Evolutionary conservation across 2,888 invertebrate species (phyloP), one percentile per base, ranked within the genome.

Genomic region (Platynereis dumerilii): DNA sequence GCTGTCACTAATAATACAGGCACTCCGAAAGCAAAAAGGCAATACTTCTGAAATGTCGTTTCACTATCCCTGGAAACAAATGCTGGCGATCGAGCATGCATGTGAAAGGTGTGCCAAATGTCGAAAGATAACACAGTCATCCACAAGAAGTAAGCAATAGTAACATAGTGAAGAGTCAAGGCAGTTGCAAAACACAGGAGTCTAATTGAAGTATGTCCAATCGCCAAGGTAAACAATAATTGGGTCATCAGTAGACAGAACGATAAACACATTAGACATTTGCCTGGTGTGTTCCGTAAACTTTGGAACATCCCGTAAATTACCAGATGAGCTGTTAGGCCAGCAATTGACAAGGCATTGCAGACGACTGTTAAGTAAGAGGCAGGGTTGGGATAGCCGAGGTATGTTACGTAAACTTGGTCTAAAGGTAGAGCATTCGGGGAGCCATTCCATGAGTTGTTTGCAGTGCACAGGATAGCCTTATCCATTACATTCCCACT

Each of bases 71-170:
- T 15, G 34, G 54, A 42, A 1, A 62, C 74, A 34, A 5, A 5
- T 34, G 34, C 34, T 34, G 34, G 5, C 12, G 34, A 34, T 5
- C 34, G 34, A 34, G 34, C 34, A 34, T 34, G 34, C 34, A 34
- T 34, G 12, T 34, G 34, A 67, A 86, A 86, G 0, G 85, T 86
- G 52, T 86, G 84, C 80, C 88, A 87, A 78, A 90, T 86, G 77
- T 90, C 89, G 75, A 86, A 85, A 0, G 87, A 85, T 78, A 88
- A 84, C 2, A 86, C 83, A 58, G 86, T 83, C 85, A 87, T 86
- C 88, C 88, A 88, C 66, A 84, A 84, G 75, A 88, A 88, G 1
- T 87, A 84, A 1, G 86, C 82, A 64, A 87, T 78, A 75, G 86
- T 87, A 69, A 83, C 81, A 77, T 85, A 87, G 71, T 87, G 87